phyloP scores from a whole-genome alignment of 2,797 vertebrate species.

The Distichodus sexfasciatus region DNA sequence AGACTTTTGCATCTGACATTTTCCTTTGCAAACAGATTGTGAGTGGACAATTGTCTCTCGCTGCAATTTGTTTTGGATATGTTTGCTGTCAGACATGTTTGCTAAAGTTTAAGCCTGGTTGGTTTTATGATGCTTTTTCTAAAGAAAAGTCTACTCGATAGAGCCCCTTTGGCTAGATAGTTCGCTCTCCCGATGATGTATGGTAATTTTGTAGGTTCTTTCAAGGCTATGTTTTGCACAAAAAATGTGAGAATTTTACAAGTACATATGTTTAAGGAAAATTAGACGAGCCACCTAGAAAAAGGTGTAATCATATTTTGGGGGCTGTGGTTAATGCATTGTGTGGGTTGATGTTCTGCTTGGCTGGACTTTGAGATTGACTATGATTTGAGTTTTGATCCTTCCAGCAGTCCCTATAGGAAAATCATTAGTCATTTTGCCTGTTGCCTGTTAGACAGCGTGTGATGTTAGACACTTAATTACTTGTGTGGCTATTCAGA shows the following conservation, averaged over 20 bases:
- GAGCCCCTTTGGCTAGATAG: not conserved
- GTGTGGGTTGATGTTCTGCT: not conserved
- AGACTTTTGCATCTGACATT: conserved; percentile 48
- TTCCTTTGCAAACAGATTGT: conserved; percentile 41
- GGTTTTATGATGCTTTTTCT: not conserved
- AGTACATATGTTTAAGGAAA: too few species aligned
- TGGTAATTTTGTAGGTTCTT: not conserved
- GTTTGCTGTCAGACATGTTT: not conserved
- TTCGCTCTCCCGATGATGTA: too few species aligned
- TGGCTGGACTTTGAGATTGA: not conserved
- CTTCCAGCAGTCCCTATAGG: not conserved
- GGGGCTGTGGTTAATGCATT: not conserved
- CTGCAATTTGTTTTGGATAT: not conserved
- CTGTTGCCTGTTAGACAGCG: not conserved
- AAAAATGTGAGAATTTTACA: not conserved
- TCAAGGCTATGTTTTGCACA: not conserved
- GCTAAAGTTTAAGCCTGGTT: not conserved
- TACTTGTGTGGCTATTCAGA: conserved; percentile 1
- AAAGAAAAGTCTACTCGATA: too few species aligned
- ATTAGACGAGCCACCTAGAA: too few species aligned
- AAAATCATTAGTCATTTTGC: conserved; percentile 5
- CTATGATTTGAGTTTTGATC: not conserved
- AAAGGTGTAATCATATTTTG: too few species aligned
- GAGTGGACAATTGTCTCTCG: conserved; percentile 33
- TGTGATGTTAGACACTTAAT: conserved; percentile 8